Evolutionary conservation across 1,140 invertebrate species (phyloP), one percentile per base, ranked within the genome.

Genomic region (Luehdorfia chinensis): DNA sequence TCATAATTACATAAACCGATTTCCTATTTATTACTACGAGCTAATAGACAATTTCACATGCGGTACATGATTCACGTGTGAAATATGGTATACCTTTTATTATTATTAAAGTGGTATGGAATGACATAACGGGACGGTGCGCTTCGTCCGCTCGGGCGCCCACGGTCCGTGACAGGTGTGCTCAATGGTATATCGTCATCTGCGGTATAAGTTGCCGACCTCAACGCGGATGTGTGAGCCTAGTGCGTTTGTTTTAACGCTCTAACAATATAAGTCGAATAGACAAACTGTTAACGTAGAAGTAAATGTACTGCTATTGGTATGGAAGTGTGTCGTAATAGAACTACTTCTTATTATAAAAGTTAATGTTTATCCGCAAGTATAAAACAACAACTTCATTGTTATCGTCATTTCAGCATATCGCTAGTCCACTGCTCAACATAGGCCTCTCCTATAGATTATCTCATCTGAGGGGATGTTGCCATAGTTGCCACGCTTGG

Each of bases 101-200:
- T 44, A 49, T 52, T 55, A 67, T 73, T 68, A 68, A 63, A 66
- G 62, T 65, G 61, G 64, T 75, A 69, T 78, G 69, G 71, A 78
- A 70, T 84, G 77, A 78, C 75, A 84, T 84, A 84, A 84, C 77
- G 77, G 80, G 65, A 58, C 63, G 39, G 34, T 55, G 65, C 67
- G 66, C 58, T 50, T 63, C 68, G 66, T 56, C 48, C 60, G 58
- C 37, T 49, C 53, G 48, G 60, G 52, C 58, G 62, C 48, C 64
- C 55, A 58, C 65, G 41, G 45, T 31, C 63, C 46, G 46, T 57
- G 66, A 73, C 69, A 80, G 74, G 72, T 77, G 74, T 51, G 37
- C 47, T 53, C 49, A 50, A 56, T 50, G 46, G 32, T 25, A 39
- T 27, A 44, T 7, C 45, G 25, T 50, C 51, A 54, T 41, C 52